Conservation (phyloP, 2,113 vertebrate species). For the Corvus hawaiiensis region DNA sequence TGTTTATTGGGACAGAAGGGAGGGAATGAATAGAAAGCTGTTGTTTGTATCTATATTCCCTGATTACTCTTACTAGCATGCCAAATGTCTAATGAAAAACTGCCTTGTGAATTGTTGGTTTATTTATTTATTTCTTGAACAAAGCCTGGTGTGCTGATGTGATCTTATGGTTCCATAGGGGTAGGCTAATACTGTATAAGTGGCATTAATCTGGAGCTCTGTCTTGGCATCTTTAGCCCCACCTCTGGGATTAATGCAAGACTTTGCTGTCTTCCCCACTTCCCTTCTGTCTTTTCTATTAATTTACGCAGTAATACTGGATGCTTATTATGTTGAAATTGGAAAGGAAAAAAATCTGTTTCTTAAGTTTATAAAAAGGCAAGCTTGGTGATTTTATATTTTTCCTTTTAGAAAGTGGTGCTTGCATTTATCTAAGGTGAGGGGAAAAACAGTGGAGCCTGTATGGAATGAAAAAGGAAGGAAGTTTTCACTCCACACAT, state of each 20-base stretch:
- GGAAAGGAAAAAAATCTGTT: neutral
- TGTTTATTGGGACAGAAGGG: neutral
- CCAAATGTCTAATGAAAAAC: slow-evolving; percentile 31
- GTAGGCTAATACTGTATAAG: neutral
- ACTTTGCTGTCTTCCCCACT: neutral
- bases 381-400: neutral
- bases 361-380: neutral
- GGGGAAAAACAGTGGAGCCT: neutral
- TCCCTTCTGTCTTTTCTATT: neutral
- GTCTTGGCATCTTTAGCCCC: neutral
- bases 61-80: neutral
- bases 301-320: neutral
- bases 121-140: neutral
- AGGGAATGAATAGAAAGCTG: neutral
- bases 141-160: neutral
- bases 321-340: neutral
- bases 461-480: neutral
- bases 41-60: neutral
- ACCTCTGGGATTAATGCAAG: neutral
- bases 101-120: slow-evolving; percentile 2
- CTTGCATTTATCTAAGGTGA: neutral
- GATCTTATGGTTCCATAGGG: neutral
- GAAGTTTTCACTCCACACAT: neutral
- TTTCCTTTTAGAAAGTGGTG: neutral
- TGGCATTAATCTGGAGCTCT: neutral